Evolutionary conservation across 2,113 vertebrate species (phyloP).

Genomic region (Colistium nudipinnis): DNA sequence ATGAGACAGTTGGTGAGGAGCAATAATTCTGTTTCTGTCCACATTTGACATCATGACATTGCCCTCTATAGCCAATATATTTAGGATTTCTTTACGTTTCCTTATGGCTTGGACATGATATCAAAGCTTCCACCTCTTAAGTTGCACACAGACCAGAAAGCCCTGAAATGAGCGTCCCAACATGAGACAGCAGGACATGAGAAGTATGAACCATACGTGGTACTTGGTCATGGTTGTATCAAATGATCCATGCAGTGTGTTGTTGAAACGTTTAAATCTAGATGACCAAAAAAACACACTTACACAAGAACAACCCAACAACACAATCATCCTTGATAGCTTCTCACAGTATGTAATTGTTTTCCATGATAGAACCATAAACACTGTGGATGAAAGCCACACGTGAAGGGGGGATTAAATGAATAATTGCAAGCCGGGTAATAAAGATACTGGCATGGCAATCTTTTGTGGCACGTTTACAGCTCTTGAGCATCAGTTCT

Average conservation of each 20-base stretch:
- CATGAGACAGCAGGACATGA: not conserved
- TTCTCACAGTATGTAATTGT: slow-evolving; percentile 4
- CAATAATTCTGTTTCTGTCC: slow-evolving; percentile 26
- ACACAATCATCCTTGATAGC: slow-evolving; percentile 15
- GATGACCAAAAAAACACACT: not conserved
- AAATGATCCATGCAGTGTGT: not conserved
- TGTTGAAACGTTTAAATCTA: not conserved
- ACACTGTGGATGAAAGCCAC: slow-evolving; percentile 12
- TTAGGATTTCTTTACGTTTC: slow-evolving; percentile 13
- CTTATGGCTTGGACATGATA: not conserved
- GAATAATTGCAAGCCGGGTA: not conserved
- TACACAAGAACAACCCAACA: not conserved
- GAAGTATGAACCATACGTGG: not conserved
- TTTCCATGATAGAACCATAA: slow-evolving; percentile 7
- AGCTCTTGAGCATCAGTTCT: slow-evolving; percentile 40
- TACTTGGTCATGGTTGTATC: not conserved
- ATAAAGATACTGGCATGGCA: slow-evolving; percentile 11
- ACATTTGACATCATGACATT: slow-evolving; percentile 13
- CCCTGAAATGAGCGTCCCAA: not conserved
- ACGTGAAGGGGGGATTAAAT: slow-evolving; percentile 9
- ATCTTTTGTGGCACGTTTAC: slow-evolving; percentile 30
- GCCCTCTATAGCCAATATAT: slow-evolving; percentile 10
- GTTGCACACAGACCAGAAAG: not conserved
- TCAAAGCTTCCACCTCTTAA: not conserved
- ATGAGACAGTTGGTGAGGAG: slow-evolving; percentile 6